A percentile compares a stretch with the other conserved stretches of the same genome.
These are phyloP conservation scores for Hemaris fuciformis DNA, from an alignment of 2,888 invertebrate genomes.

Conservation along the genomic window DNA sequence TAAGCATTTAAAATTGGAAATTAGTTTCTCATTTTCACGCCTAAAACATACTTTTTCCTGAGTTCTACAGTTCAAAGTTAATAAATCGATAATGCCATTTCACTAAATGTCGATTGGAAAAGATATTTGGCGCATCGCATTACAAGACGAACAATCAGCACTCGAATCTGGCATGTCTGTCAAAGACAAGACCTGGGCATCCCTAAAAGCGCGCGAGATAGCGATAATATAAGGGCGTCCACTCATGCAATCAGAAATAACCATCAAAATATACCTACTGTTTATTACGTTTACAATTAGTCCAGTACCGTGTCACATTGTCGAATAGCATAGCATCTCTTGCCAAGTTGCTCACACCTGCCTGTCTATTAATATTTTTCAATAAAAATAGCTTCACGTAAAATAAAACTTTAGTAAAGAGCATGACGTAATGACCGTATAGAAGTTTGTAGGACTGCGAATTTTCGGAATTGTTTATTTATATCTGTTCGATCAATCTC, in stretches of 20 bases:
- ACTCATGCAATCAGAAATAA: constrained; percentile 32
- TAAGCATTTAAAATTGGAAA: no score
- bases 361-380: constrained; percentile 75
- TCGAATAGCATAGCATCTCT: constrained; percentile 46
- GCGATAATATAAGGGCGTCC: constrained; percentile 18
- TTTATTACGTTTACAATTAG: constrained; percentile 62
- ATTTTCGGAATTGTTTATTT: constrained; percentile 8
- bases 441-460: not conserved
- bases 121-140: not conserved
- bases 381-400: constrained; percentile 59
- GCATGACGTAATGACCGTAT: not conserved
- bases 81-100: not conserved
- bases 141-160: not conserved
- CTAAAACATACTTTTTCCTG: no score
- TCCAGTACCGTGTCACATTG: constrained; percentile 63
- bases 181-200: not conserved
- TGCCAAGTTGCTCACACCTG: constrained; percentile 77
- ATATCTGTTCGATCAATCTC: not conserved
- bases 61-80: not conserved
- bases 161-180: not conserved
- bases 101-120: not conserved
- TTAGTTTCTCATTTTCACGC: no score
- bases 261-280: constrained; percentile 34
- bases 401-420: constrained; percentile 28
- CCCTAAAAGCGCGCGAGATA: not conserved